A percentile compares a stretch with the other conserved stretches of the same genome.
phyloP scores from a whole-genome alignment of 37 sponge, comb jelly and placozoan genomes.

The Bolinopsis microptera region DNA sequence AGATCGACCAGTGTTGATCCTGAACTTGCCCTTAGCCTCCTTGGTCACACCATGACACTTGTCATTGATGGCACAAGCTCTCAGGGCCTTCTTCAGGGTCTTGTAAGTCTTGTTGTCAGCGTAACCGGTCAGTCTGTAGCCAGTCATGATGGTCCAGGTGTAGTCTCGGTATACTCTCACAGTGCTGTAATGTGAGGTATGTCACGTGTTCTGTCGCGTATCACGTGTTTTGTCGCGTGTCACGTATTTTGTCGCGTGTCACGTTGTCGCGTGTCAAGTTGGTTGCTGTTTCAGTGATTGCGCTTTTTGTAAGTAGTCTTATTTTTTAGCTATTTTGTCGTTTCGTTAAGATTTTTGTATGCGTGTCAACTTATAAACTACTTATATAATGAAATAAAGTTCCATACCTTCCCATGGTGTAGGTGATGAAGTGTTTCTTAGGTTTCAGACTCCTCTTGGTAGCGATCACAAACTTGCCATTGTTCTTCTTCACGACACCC shows the following conservation, averaged over 20 bases:
- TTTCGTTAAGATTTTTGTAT: no score
- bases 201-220: background rate
- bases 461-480: background rate
- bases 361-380: no score
- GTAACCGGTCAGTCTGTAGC: background rate
- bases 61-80: background rate
- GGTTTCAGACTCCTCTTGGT: background rate
- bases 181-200: background rate
- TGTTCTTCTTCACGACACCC: conserved; percentile 14
- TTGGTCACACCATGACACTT: background rate
- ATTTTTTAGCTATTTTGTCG: no score
- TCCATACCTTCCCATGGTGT: background rate
- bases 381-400: no score
- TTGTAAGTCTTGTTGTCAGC: conserved; percentile 13
- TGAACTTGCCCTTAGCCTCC: background rate
- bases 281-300: no score
- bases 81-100: conserved; percentile 1
- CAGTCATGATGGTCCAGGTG: conserved; percentile 19
- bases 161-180: conserved; percentile 10
- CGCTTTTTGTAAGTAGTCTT: no score
- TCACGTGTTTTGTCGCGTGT: background rate
- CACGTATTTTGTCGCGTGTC: background rate
- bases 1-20: background rate
- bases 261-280: background rate
- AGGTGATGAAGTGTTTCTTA: background rate